Evolutionary conservation across 2,797 vertebrate genomes (phyloP), one percentile per base, ranked within the genome.

Genomic region (Monodelphis domestica): DNA sequence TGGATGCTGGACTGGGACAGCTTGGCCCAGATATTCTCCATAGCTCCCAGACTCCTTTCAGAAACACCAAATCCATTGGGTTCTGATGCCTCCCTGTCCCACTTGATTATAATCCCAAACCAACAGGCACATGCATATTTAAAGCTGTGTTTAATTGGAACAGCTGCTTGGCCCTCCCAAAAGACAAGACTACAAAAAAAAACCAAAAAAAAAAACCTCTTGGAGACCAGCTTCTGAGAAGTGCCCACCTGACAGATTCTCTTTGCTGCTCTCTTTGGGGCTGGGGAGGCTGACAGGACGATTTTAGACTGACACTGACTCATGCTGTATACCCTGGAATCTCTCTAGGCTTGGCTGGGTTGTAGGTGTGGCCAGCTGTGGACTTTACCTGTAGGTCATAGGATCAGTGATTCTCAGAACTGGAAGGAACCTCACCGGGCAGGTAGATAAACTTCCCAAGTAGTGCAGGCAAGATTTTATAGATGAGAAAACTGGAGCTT

Each of bases 141-240:
- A 93, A 91, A 91, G 54, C 54, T 94, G 29, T n/a, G 93, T 91
- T 88, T 96, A 95, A 94, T 93, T 45, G 70, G 38, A 93, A 57
- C 56, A 94, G 91, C 88, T 92, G 53, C 30, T 63, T 92, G 89
- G 92, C 38, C 54, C 21, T 92, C 53, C 87, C 52, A 54, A 91
- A 93, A 91, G 87, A 15, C 45, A 88, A n/a, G 95, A 56, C 51
- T 51, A 53, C 56, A 89, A n/a, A 70, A 70, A 59, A 63, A 29
- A 28, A 28, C 56, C 7, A 6, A 28, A 28, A 0, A 56, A 29
- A 29, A 78, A 15, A 59, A 53, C 90, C 2, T 89, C 78, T 84
- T 89, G 88, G 94, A 96, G 88, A 53, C n/a, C 56, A 92, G 54
- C 59, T 26, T 93, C 89, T 87, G 56, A 93, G 70, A 92, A 7